Evolutionary conservation across 2,797 vertebrate genomes (phyloP), one percentile per base, ranked within the genome.

Genomic region (Pachyuromys duprasi): DNA sequence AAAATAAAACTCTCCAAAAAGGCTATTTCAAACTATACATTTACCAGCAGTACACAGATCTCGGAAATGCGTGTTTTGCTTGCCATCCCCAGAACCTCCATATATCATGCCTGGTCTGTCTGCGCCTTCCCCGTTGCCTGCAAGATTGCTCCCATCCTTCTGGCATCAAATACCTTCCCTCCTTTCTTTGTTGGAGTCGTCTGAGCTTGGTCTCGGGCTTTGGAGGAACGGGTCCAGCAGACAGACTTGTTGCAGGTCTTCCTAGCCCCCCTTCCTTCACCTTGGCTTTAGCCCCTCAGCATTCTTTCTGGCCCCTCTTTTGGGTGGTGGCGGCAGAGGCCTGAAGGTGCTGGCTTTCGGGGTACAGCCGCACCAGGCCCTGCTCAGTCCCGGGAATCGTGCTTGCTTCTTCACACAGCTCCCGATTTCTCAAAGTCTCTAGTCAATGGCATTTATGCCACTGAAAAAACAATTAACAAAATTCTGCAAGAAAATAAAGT

Each of bases 381-480:
- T 65, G 26, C 4, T 65, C 11, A 26, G 39, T 45, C 31, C 26
- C 9, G 39, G 26, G 39, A 13, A 36, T 42, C 20, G 53, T 83
- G 60, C 2, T 83, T 83, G 39, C 8, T 31, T 82, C 80, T 17
- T 42, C 11, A 82, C 31, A 63, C 15, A 60, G 60, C 36, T 49
- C 91, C 93, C 79, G 49, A 84, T 90, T n/a, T n/a, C 26, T 74
- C 65, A 67, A 24, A 24, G 67, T 53, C 36, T 49, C 89, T 78
- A 93, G 63, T n/a, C n/a, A 82, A 49, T 45, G 42, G 11, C 81
- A 87, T 36, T 72, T 75, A 91, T 79, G 57, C 65, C 80, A 49
- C 53, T 79, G 31, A 69, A 72, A 91, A 31, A 93, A 93, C 76
- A 62, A 39, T 9, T 70, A 93, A 45, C 76, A 86, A 90, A 42